These are phyloP conservation scores for Valencia hispanica DNA, from an alignment of 2,797 vertebrate species.

Conservation along the genomic window DNA sequence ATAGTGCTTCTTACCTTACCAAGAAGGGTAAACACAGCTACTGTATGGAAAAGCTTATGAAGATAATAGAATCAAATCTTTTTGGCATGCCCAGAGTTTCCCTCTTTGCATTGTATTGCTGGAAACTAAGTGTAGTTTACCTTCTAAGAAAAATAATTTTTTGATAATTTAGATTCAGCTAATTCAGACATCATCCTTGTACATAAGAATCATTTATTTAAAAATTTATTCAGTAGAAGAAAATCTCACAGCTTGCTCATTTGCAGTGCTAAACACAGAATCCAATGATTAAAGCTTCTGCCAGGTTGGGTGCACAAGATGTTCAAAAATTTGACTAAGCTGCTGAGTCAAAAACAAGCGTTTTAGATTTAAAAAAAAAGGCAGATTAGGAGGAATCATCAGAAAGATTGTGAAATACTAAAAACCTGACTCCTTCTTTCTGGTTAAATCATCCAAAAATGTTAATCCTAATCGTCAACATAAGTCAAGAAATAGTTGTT, in stretches of 20 bases:
- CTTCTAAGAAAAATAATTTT: not conserved
- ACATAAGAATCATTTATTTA: not conserved
- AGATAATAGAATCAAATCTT: too few relatives aligned
- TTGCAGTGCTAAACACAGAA: not conserved
- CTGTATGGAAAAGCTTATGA: too few relatives aligned
- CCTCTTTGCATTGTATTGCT: not conserved
- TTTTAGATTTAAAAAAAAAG: not conserved
- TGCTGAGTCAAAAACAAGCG: not conserved
- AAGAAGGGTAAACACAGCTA: too few relatives aligned
- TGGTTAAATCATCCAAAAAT: too few relatives aligned
- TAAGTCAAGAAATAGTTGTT: not conserved
- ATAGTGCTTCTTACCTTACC: too few relatives aligned
- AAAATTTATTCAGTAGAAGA: not conserved
- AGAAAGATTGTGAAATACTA: too few relatives aligned
- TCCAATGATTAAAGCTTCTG: not conserved
- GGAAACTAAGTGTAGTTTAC: not conserved
- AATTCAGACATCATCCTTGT: not conserved
- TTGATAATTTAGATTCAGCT: not conserved
- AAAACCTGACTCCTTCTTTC: too few relatives aligned
- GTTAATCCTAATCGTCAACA: too few relatives aligned
- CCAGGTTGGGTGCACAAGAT: not conserved
- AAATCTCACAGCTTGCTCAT: not conserved
- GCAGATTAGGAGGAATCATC: not conserved
- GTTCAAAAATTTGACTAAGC: not conserved
- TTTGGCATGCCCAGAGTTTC: too few relatives aligned